Evolutionary conservation across 2,797 vertebrate genomes (phyloP), one percentile per base, ranked within the genome.

Genomic region (Etheostoma perlongum): DNA sequence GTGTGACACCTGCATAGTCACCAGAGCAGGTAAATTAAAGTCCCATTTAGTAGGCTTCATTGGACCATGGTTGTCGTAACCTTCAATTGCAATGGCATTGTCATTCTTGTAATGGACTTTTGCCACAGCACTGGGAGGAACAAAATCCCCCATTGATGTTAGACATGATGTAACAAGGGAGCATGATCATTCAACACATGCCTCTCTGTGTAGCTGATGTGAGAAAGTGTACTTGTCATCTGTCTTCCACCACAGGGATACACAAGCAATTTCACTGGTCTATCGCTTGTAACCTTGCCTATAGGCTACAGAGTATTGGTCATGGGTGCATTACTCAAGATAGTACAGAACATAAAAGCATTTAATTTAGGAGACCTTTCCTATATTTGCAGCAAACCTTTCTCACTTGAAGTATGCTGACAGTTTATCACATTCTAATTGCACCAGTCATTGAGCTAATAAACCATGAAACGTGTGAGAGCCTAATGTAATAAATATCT

Each of bases 11-110:
- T 12, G 44, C 62, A 54, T 66, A 75, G 67, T 87, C 82, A 85
- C 73, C 67, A 69, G 67, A 76, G 69, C 76, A 73, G 72, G 63
- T 83, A 78, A 84, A 88, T 84, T 44, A 82, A 85, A 74, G 81
- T 62, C 63, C 52, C 72, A 78, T 86, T 85, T 47, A 44, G 66
- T 40, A 62, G 44, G 47, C 78, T 23, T 23, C n/a, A n/a, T n/a
- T n/a, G 13, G 40, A 78, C 54, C 66, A 25, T 14, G 6, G 62
- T 77, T 66, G 84, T 70, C 74, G 53, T 87, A 82, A 91, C 81
- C 81, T 89, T 87, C 77, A 79, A 48, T 72, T 73, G 25, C 76
- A 86, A 85, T 86, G 68, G 55, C 72, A 15, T 49, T 75, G 88
- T 81, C 71, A 62, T 76, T 84, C 71, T 65, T 61, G 48, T 85